Evolutionary conservation across 1,140 invertebrate species (phyloP).

Genomic region (Gryllus bimaculatus): DNA sequence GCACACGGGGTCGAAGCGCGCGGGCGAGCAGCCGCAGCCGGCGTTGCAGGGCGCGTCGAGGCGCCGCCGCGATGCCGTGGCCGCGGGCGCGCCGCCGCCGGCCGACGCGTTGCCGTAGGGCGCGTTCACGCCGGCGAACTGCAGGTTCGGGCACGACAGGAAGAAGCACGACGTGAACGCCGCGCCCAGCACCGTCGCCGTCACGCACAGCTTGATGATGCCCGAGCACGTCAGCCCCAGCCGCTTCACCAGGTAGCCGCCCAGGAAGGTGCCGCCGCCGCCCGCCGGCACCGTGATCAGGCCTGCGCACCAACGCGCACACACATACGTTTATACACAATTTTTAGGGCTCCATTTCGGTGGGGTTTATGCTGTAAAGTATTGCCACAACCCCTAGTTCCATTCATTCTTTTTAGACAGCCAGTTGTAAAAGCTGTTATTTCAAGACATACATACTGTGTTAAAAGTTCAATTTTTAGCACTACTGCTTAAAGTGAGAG

Average conservation of each 20-base stretch:
- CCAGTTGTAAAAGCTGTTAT: too few species aligned
- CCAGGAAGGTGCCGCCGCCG: slow-evolving; percentile 66
- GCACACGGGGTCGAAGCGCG: slow-evolving; percentile 57
- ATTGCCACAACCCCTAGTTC: too few species aligned
- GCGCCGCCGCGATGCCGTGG: slow-evolving; percentile 33
- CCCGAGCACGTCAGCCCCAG: slow-evolving; percentile 58
- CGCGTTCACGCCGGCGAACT: slow-evolving; percentile 63
- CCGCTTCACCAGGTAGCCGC: slow-evolving; percentile 68
- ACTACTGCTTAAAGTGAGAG: too few species aligned
- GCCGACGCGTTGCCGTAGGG: slow-evolving; percentile 42
- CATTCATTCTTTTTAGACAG: too few species aligned
- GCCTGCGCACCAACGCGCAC: slow-evolving; percentile 35
- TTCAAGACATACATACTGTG: too few species aligned
- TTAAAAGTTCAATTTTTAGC: too few species aligned
- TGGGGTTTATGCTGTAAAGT: too few species aligned
- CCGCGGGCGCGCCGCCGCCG: slow-evolving; percentile 24
- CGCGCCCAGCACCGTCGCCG: slow-evolving; percentile 47
- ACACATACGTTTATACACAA: not conserved
- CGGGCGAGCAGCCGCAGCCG: slow-evolving; percentile 48
- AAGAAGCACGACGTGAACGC: slow-evolving; percentile 55
- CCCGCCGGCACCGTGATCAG: slow-evolving; percentile 62
- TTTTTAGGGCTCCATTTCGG: too few species aligned
- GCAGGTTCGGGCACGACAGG: slow-evolving; percentile 60
- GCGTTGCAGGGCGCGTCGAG: slow-evolving; percentile 48
- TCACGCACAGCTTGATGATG: slow-evolving; percentile 65